Evolutionary conservation across 2,888 invertebrate genomes (phyloP), one percentile per base, ranked within the genome.

Genomic region (Ypsolopha sequella): DNA sequence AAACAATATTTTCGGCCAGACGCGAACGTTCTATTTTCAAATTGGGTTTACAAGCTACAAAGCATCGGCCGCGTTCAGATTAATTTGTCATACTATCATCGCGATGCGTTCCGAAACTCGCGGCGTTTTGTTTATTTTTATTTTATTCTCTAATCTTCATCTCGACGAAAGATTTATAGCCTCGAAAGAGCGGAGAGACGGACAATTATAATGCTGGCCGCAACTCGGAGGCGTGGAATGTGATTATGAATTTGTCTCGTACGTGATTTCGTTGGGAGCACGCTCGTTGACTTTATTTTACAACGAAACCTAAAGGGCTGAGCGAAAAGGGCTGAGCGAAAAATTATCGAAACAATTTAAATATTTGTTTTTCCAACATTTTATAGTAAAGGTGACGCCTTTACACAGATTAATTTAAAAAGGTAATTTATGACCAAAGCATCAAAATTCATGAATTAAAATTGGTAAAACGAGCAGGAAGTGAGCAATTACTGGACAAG

Each of bases 81-180:
- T 76, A 76, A 78, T 76, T 76, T 76, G 75, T 77, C 77, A 76
- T 70, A 71, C 64, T 66, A 69, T 73, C 74, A 70, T 64, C 74
- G 71, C 66, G 48, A 33, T 57, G 63, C 66, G 60, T 64, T 63
- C 64, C 65, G 51, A 48, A 53, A 39, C 45, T 52, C 50, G 53
- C 44, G 35, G 41, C 41, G 46, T 34, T 51, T 48, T 51, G 47
- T 52, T 51, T 51, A 41, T 52, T 45, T 49, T 51, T 48, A 51
- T 51, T 48, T 48, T 45, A 50, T 50, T 24, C 41, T 48, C 66
- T 72, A 73, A 74, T 71, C 71, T 73, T 60, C 62, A 62, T 62
- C 62, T 61, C 58, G 66, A 53, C 58, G 68, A 73, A 60, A 75
- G 76, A 77, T 77, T 76, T 77, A 77, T 74, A 59, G 61, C 60